Conservation (phyloP, 2,888 invertebrate genomes). For the Sipha maydis region DNA sequence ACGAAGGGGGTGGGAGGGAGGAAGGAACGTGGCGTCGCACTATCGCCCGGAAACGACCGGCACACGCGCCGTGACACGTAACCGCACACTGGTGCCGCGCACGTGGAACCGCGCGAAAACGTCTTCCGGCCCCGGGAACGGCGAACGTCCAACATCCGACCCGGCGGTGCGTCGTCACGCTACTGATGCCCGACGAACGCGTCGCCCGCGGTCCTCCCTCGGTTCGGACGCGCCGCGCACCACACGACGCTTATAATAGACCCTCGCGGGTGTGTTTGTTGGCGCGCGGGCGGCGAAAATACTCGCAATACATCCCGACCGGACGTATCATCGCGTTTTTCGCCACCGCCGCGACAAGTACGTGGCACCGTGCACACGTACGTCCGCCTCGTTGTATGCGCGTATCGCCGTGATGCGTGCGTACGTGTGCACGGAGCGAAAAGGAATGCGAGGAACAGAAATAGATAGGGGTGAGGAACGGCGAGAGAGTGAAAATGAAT, state of each 20-base stretch:
- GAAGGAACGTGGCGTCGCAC: too few species aligned
- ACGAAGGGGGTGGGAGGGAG: too few species aligned
- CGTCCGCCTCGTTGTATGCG: too few species aligned
- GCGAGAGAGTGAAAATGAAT: too few species aligned
- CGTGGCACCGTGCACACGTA: too few species aligned
- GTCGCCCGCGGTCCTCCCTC: neutral
- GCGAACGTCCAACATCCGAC: slow-evolving; percentile 46
- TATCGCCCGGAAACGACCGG: neutral
- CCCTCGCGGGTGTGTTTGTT: neutral
- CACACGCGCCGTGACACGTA: neutral
- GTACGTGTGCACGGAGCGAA: too few species aligned
- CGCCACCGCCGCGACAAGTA: neutral
- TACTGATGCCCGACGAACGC: slow-evolving; percentile 40
- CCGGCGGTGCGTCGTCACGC: slow-evolving; percentile 49
- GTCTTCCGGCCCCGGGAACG: slow-evolving; percentile 9
- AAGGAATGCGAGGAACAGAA: too few species aligned
- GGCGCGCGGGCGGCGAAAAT: neutral
- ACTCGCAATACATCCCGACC: neutral
- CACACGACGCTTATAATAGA: neutral
- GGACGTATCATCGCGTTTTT: neutral
- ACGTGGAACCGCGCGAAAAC: neutral
- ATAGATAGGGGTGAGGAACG: too few species aligned
- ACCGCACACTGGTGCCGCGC: neutral
- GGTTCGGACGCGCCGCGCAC: neutral
- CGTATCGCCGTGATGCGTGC: too few species aligned